Base-by-base conservation (phyloP, 2,888 invertebrate species). In the Nysson spinosus region DNA sequence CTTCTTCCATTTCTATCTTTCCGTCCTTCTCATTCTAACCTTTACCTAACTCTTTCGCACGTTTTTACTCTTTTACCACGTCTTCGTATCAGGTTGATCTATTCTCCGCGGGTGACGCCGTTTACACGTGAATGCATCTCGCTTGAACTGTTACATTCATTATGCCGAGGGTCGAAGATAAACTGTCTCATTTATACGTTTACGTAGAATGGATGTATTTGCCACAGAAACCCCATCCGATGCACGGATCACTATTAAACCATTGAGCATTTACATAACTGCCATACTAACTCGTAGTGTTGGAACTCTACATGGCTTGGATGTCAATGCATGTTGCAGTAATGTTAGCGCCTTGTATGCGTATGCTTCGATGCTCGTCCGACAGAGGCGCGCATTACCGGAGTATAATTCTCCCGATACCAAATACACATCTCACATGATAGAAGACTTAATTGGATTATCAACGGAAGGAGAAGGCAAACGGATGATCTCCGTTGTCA, bases 241-340 rank as follows among this genome's bases (percentile, higher is more conserved):
- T n/a, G n/a, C 17, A n/a, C 39, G 20, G 5, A 20, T 14, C 16
- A n/a, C 43, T 49, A 43, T 55, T 49, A 47, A 54, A 42, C 39
- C 44, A 44, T 54, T 30, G 37, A 37, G 16, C 43, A 56, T 55
- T 55, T 37, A 55, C 61, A 49, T 50, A 57, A 56, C 44, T 44
- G 56, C 22, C 37, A 9, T 20, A 28, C 30, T 16, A 30, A 40
- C 37, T 9, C 17, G 11, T 11, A 3, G 19, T 16, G 14, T 12
- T 5, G 14, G 4, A n/a, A 30, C 11, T 30, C 30, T n/a, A n/a
- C 30, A 11, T 7, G n/a, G 4, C 7, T 34, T 34, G 34, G 6
- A 58, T 19, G 58, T 46, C 39, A 32, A 60, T 55, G 32, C 46
- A 17, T 4, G 12, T 40, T 14, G 4, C 34, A 4, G 14, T 34